A percentile compares a stretch with the other conserved stretches of the same genome.
Conservation (phyloP, 2,113 vertebrate genomes). For the Aldabrachelys gigantea region DNA sequence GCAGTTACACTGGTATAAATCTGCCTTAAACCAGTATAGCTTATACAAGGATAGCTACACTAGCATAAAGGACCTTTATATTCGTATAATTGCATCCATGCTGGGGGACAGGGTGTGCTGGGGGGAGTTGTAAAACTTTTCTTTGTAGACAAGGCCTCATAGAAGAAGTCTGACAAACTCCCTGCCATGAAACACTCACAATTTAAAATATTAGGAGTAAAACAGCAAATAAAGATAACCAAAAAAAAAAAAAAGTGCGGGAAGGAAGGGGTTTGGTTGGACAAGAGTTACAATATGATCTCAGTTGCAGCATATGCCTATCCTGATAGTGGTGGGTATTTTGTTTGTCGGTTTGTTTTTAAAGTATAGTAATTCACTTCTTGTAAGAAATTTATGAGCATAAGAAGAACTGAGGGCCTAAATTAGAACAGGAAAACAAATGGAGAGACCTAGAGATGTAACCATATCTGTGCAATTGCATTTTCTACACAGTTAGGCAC, state of each 20-base stretch:
- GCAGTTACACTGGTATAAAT: not conserved
- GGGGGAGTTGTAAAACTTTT: not conserved
- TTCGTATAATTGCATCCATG: fast-evolving
- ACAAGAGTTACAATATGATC: too few species aligned
- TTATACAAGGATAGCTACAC: not conserved
- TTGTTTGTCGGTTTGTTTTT: too few species aligned
- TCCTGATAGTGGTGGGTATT: too few species aligned
- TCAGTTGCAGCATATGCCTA: too few species aligned
- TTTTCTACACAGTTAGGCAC: slow-evolving; percentile 49
- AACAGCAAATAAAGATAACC: not conserved
- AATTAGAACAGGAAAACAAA: too few species aligned
- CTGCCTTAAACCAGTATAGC: not conserved
- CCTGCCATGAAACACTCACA: not conserved
- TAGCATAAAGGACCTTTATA: not conserved
- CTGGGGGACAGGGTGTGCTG: too few species aligned
- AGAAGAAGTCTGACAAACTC: not conserved
- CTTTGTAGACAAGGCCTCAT: not conserved
- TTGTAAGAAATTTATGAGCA: too few species aligned
- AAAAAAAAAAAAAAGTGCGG: not conserved
- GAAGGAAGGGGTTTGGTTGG: too few species aligned
- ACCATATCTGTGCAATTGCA: not conserved
- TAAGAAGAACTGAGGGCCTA: too few species aligned
- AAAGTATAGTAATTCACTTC: too few species aligned
- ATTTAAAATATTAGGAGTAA: not conserved
- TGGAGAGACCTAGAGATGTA: too few species aligned